Evolutionary conservation across 92 coral and sea anemone species (phyloP).

Genomic region (Zoanthus gigantus): DNA sequence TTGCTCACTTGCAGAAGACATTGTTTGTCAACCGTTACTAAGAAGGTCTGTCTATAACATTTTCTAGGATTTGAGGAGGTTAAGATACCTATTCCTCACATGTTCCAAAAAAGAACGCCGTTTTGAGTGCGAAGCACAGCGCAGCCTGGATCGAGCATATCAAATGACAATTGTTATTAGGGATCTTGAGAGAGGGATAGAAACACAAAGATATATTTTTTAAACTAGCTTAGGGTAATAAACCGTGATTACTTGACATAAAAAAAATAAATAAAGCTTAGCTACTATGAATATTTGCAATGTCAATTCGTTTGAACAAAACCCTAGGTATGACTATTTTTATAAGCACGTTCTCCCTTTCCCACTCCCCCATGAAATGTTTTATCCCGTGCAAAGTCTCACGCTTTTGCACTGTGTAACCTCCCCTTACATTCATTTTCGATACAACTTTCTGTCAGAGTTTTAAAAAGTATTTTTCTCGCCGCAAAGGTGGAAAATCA

Average conservation of each 20-base stretch:
- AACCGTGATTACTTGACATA: not conserved
- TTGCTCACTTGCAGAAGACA: slow-evolving; percentile 45
- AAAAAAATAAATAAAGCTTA: not conserved
- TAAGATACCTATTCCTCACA: not conserved
- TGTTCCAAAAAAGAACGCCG: not conserved
- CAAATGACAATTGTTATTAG: not conserved
- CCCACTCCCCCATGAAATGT: not conserved
- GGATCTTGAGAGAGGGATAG: not conserved
- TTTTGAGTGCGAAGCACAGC: not conserved
- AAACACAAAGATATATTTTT: not conserved
- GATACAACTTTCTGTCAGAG: not conserved
- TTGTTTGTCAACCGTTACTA: not conserved
- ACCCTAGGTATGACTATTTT: not conserved
- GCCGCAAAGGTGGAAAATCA: not conserved
- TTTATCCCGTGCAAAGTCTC: too few species aligned
- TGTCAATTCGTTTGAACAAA: not conserved
- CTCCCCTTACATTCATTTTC: not conserved
- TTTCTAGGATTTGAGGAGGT: not conserved
- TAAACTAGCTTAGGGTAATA: too few species aligned
- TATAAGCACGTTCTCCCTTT: not conserved
- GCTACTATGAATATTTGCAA: not conserved
- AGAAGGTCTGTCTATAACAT: not conserved
- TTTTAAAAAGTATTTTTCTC: too few species aligned
- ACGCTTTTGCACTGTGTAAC: too few species aligned
- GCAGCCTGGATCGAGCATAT: slow-evolving; percentile 25